Conservation (phyloP, 2,888 invertebrate genomes). For the Neoaliturus tenellus region DNA sequence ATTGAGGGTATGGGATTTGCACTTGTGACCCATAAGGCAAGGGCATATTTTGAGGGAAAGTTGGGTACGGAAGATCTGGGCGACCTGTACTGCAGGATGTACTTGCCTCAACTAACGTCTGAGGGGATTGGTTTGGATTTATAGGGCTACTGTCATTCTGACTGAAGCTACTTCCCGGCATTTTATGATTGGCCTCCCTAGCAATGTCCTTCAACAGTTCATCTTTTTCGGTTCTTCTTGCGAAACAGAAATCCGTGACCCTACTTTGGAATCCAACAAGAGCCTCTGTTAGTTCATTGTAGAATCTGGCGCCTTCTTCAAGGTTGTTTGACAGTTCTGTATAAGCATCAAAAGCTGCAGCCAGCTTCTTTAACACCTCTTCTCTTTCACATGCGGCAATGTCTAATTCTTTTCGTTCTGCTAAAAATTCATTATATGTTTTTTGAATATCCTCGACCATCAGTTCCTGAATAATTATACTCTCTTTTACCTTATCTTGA, state of each 20-base stretch:
- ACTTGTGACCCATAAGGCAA: neutral
- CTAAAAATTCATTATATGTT: slow-evolving; percentile 77
- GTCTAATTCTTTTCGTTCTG: slow-evolving; percentile 75
- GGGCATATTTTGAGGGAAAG: neutral
- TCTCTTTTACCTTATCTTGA: slow-evolving; percentile 86
- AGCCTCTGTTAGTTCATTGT: slow-evolving; percentile 92
- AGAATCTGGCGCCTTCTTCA: slow-evolving; percentile 97
- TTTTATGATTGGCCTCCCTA: neutral
- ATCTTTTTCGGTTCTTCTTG: slow-evolving; percentile 99
- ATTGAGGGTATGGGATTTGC: neutral
- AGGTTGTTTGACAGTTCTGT: slow-evolving; percentile 94
- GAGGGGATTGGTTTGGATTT: neutral
- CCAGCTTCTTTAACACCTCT: slow-evolving; percentile 87
- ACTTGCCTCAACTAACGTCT: neutral
- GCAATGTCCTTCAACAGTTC: slow-evolving; percentile 93
- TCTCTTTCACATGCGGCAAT: slow-evolving; percentile 81
- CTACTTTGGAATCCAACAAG: slow-evolving; percentile 97
- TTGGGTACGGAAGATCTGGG: neutral
- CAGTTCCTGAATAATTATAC: slow-evolving; percentile 82
- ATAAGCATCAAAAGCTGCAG: slow-evolving; percentile 94
- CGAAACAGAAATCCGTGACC: slow-evolving; percentile 98
- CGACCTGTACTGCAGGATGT: neutral
- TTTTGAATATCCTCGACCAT: slow-evolving; percentile 82
- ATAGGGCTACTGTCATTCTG: neutral
- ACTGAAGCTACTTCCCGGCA: neutral